Evolutionary conservation across 2,888 invertebrate genomes (phyloP), one percentile per base, ranked within the genome.

Genomic region (Phaedon cochleariae): DNA sequence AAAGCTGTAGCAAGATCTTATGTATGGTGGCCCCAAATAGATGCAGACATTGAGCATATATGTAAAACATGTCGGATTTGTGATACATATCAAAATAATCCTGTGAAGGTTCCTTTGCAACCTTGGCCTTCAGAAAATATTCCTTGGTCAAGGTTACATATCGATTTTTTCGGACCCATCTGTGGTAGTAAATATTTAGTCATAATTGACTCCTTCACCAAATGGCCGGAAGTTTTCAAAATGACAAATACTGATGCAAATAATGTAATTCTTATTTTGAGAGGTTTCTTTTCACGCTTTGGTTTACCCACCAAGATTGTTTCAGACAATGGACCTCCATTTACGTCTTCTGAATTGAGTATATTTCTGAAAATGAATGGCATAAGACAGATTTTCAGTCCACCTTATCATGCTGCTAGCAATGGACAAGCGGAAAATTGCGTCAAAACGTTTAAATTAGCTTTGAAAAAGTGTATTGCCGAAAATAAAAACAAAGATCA

Each of bases 301-400:
- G 75, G 77, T 0, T 69, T 78, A 18, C 78, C 77, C 7, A 67
- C 67, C 7, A 45, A 34, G 0, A 18, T 77, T 6, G 74, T 79
- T n/a, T 70, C 75, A 0, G 77, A 77, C 64, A 77, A 78, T 63
- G 77, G 74, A 7, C 65, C 70, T 0, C 62, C 69, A 12, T 77
- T 75, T 63, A 59, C 64, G 6, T 77, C 76, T n/a, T 51, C 60
- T 37, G 73, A 74, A 59, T 74, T 77, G 49, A 17, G 22, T 29
- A 18, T 9, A n/a, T 67, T 64, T 46, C 46, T 67, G 31, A 51
- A 26, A 22, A 1, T 17, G 46, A 70, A 70, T 45, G 59, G 57
- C 12, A 64, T 68, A 58, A 51, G 65, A 51, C 65, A 48, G 9
- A 12, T 59, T 18, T 51, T 49, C 37, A 34, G 5, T 20, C n/a